phyloP scores from a whole-genome alignment of 1,140 invertebrate species.

The Antheraea mylitta region DNA sequence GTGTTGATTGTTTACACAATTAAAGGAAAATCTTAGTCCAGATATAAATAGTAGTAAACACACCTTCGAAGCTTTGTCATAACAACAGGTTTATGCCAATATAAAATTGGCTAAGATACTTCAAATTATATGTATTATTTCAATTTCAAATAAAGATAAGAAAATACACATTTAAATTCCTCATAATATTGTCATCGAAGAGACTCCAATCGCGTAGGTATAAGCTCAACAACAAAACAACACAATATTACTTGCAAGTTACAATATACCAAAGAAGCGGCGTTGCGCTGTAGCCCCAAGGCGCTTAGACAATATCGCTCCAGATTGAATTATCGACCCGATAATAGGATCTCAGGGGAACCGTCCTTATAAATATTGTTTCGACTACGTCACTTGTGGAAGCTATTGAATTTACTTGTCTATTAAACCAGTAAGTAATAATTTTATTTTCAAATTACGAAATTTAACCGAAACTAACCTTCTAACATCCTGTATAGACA shows the following conservation, averaged over 20 bases:
- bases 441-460: not conserved
- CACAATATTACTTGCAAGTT: not conserved
- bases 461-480: not conserved
- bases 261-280: slow-evolving; percentile 27
- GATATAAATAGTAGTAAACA: too few relatives aligned
- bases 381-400: slow-evolving; percentile 43
- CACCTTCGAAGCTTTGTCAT: too few relatives aligned
- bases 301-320: slow-evolving; percentile 44
- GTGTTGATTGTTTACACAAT: too few relatives aligned
- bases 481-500: too few relatives aligned
- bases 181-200: not conserved
- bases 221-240: not conserved
- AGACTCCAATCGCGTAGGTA: not conserved
- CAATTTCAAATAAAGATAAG: too few relatives aligned
- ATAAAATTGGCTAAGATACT: too few relatives aligned
- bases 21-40: too few relatives aligned
- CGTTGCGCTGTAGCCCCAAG: slow-evolving; percentile 22
- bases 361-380: slow-evolving; percentile 50
- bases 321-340: slow-evolving; percentile 60
- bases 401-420: slow-evolving; percentile 29
- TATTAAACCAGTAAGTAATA: slow-evolving; percentile 18
- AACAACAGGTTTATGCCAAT: too few relatives aligned
- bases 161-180: too few relatives aligned
- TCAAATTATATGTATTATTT: too few relatives aligned
- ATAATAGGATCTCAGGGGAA: slow-evolving; percentile 54